Conservation (phyloP, 2,888 invertebrate species). For the Ecdyonurus torrentis region DNA sequence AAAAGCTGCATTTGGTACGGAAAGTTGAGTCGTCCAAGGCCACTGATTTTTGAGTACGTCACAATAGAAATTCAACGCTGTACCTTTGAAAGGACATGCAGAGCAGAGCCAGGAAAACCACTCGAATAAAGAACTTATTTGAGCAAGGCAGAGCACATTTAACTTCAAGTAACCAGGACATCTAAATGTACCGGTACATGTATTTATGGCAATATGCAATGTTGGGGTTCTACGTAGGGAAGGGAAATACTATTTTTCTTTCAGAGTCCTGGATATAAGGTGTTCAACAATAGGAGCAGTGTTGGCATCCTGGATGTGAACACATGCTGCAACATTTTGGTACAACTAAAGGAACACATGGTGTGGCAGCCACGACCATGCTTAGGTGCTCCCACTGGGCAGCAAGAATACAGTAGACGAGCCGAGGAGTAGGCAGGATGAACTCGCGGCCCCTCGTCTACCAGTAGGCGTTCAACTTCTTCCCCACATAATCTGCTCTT, state of each 20-base stretch:
- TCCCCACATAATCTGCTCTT: neutral
- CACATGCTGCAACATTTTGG: too few species aligned
- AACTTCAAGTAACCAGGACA: too few species aligned
- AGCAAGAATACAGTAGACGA: neutral
- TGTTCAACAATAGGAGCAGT: too few species aligned
- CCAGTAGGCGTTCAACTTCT: neutral
- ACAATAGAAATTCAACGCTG: too few species aligned
- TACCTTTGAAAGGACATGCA: too few species aligned
- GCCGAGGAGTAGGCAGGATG: neutral
- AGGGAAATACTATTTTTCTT: neutral
- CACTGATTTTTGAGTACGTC: too few species aligned
- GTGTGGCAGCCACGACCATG: neutral
- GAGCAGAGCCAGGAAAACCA: too few species aligned
- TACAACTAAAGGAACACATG: neutral
- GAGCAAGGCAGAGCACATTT: too few species aligned
- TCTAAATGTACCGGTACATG: neutral
- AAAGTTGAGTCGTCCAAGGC: too few species aligned
- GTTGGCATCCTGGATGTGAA: too few species aligned
- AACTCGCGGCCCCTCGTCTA: neutral
- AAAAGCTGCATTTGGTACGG: too few species aligned
- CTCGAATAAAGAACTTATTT: too few species aligned
- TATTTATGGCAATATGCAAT: neutral
- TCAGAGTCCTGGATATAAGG: neutral
- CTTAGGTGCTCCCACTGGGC: neutral
- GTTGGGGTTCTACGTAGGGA: neutral